Evolutionary conservation across 2,888 invertebrate species (phyloP).

Genomic region (Entomobrya multifasciata): DNA sequence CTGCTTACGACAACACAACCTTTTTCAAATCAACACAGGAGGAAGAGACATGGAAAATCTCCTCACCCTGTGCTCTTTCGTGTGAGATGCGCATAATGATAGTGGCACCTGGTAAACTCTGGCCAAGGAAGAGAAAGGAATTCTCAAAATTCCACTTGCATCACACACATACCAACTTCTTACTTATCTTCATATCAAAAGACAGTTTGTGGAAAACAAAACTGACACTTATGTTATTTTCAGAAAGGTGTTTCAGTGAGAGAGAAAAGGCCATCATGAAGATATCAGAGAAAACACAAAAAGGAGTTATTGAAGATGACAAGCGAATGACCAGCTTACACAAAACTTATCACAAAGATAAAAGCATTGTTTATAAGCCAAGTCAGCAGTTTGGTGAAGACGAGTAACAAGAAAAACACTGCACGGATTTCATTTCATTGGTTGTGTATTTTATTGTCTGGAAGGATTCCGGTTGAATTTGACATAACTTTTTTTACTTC

Average conservation of each 20-base stretch:
- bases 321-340: constrained; percentile 35
- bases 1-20: constrained; percentile 51
- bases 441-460: not conserved
- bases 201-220: constrained; percentile 56
- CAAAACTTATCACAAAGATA: constrained; percentile 25
- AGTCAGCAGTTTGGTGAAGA: constrained; percentile 27
- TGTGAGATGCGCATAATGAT: constrained; percentile 45
- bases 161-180: not conserved
- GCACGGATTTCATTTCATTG: constrained; percentile 8
- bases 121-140: not conserved
- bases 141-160: constrained; percentile 19
- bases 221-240: constrained; percentile 31
- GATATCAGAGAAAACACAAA: not conserved
- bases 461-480: not conserved
- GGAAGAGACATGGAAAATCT: not conserved
- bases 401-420: not conserved
- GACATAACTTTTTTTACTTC: too few relatives aligned
- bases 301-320: constrained; percentile 26
- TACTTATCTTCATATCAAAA: constrained; percentile 57
- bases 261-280: not conserved
- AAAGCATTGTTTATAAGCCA: constrained; percentile 19
- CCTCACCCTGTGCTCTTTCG: not conserved
- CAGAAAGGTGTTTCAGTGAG: not conserved
- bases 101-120: constrained; percentile 64
- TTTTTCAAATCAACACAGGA: not conserved